Evolutionary conservation across 2,113 vertebrate genomes (phyloP), one percentile per base, ranked within the genome.

Genomic region (Epinephelus moara): DNA sequence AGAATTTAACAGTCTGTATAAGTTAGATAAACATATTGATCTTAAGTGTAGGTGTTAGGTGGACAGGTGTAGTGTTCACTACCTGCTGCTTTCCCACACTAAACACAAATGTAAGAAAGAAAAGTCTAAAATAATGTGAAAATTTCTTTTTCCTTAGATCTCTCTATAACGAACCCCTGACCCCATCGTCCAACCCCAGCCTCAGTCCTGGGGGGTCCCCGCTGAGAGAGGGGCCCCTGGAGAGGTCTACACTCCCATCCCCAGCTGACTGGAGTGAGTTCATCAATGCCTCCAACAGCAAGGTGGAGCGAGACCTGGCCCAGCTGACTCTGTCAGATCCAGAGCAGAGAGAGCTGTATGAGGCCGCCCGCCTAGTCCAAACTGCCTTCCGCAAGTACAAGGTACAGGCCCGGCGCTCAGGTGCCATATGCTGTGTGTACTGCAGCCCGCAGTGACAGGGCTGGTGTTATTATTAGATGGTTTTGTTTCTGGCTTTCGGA

Each of bases 341-440:
- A 2, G 98, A 99, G 88, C 98, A 99, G 95, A 95, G 98, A 92
- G 98, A 99, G 87, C 97, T 99, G 85, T 99, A 99, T 4, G 97
- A 99, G 92, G 98, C 98, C 1, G 98, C 98, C 93, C 97, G 97
- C 86, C 97, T 99, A 49, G 98, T 99, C 94, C 98, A 99, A 96
- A 98, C 97, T 33, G 97, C 97, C 92, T 99, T 99, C 97, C 97
- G 97, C 94, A 99, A 98, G 93, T 99, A 98, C 88, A 99, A 99
- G 97, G 98, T 99, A 95, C 40, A 94, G 92, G 81, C 90, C 89
- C 15, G 82, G 87, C 40, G 52, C 79, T 89, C 79, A 61, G 91
- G 89, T 78, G 85, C 69, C 81, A 63, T 59, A 62, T 59, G 80
- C 78, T 85, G 81, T 84, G 74, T 82, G 78, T 42, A 2, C 66